Evolutionary conservation across 2,113 vertebrate species (phyloP), one percentile per base, ranked within the genome.

Genomic region (Psittacara wagleri): DNA sequence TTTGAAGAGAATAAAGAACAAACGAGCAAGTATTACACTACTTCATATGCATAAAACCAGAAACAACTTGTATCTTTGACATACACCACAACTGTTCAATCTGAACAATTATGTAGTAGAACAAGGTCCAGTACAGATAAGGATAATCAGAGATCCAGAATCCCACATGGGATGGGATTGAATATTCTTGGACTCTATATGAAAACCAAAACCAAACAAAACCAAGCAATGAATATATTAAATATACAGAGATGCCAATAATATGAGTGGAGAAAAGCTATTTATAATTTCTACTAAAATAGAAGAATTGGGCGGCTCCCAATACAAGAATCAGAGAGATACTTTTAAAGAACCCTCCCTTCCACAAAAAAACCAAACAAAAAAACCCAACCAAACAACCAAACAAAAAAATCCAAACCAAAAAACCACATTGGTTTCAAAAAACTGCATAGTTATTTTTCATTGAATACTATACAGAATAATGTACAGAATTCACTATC

Each of bases 391-490:
- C 23, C 23, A 49, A 24, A 49, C 12, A 13, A 14, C 23, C 35
- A 35, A 18, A 25, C 46, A 35, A 22, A 31, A 29, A 66, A 29
- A 10, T 12, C 29, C 52, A 57, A 41, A 16, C 8, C 23, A 25
- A 64, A 64, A 29, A 41, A 11, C 3, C 6, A 17, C 2, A 67
- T 12, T 61, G 0, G 46, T 76, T 76, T 43, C 0, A 35, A 59
- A 86, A 83, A 51, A 1, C 3, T 48, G 4, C 13, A 9, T 8
- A 37, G 9, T 7, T 63, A 11, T 49, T 86, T 84, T 70, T 3
- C 33, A 11, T 4, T 83, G 48, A 82, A 37, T 41, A 63, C 14
- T 8, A 75, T 52, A 66, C 3, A 49, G 33, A 83, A 74, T 54
- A 67, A 44, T 15, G 6, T 13, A 41, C 7, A 70, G 86, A 81